Evolutionary conservation across 2,113 vertebrate species (phyloP).

Genomic region (Bubo bubo): DNA sequence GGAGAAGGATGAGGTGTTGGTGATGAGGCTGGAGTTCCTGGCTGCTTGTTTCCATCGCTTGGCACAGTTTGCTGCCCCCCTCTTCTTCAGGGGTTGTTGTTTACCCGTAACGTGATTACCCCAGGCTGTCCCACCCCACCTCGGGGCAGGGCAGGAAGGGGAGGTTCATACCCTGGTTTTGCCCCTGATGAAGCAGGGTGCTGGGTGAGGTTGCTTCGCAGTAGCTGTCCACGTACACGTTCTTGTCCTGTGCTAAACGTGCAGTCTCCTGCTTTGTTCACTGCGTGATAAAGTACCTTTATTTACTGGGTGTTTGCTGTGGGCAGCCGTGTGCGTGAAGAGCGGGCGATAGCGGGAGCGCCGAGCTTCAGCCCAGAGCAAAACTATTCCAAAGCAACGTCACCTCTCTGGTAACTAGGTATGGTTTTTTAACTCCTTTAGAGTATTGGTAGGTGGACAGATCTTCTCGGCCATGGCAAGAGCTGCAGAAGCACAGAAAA

Average conservation of each 20-base stretch:
- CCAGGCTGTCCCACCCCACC: no score
- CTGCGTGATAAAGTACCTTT: not conserved
- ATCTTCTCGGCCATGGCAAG: not conserved
- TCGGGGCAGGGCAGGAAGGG: not conserved
- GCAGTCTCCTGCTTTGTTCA: not conserved
- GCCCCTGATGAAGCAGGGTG: no score
- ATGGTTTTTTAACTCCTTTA: not conserved
- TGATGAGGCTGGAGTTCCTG: not conserved
- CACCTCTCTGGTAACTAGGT: no score
- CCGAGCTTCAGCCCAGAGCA: not conserved
- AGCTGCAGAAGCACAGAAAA: not conserved
- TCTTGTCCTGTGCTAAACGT: not conserved
- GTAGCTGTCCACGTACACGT: no score
- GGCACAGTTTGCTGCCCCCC: not conserved
- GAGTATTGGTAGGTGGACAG: no score
- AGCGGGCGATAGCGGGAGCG: not conserved
- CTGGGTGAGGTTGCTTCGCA: not conserved
- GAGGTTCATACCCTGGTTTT: rapidly evolving
- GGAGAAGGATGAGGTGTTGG: not conserved
- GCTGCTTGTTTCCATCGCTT: not conserved
- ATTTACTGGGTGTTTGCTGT: not conserved
- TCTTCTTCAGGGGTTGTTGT: not conserved
- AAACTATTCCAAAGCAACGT: not conserved
- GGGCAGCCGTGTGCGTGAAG: rapidly evolving
- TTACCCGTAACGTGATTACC: rapidly evolving